Conservation (phyloP, 2,797 vertebrate genomes). For the Poecilia gillii region DNA sequence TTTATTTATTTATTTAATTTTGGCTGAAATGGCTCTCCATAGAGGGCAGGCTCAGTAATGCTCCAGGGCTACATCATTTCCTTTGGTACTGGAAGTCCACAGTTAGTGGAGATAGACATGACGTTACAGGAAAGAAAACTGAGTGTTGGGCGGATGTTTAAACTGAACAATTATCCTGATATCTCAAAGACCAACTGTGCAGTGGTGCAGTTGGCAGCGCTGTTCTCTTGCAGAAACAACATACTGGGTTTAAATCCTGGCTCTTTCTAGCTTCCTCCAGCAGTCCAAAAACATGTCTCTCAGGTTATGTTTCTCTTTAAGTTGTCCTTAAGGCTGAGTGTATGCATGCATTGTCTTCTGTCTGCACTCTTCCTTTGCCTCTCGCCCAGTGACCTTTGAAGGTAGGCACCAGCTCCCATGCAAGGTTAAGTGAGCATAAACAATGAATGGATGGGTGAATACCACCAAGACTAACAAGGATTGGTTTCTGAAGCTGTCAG, state of each 20-base stretch:
- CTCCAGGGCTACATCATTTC: not conserved
- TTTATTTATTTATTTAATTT: no score
- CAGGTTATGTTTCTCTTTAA: no score
- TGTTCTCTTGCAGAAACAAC: no score
- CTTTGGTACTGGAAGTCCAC: not conserved
- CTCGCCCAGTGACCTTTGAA: no score
- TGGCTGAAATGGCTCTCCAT: no score
- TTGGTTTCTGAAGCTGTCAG: not conserved
- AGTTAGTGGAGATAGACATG: not conserved
- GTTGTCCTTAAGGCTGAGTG: no score
- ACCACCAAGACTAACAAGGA: not conserved
- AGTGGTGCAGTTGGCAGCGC: not conserved
- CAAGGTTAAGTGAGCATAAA: no score
- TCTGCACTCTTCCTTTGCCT: no score
- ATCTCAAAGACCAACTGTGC: not conserved
- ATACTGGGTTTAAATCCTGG: not conserved
- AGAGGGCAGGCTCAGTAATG: not conserved
- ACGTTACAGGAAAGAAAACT: not conserved
- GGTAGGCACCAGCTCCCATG: no score
- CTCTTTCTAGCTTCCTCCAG: no score
- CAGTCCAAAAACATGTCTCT: no score
- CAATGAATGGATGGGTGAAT: not conserved
- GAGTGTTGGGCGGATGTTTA: not conserved
- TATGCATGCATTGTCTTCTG: no score
- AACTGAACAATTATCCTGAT: not conserved